A percentile compares a stretch with the other conserved stretches of the same genome.
phyloP scores from a whole-genome alignment of 2,797 vertebrate genomes.

The Molossus alvarezi region DNA sequence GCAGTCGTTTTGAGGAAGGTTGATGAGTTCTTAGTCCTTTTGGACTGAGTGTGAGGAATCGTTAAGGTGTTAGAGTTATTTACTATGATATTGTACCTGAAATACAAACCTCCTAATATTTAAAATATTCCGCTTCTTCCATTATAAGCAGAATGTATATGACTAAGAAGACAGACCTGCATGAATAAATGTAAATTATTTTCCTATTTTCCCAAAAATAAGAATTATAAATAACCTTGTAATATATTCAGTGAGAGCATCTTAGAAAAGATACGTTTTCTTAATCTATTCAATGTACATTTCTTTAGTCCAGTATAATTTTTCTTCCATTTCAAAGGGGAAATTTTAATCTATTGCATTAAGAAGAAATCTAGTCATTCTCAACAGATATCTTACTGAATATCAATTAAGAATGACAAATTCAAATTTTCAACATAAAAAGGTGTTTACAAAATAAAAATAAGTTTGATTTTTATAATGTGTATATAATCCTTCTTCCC shows the following conservation, averaged over 20 bases:
- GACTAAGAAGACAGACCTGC: constrained; percentile 63
- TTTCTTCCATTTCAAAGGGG: background rate
- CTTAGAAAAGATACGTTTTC: constrained; percentile 54
- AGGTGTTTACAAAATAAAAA: constrained; percentile 48
- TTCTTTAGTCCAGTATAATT: constrained; percentile 27
- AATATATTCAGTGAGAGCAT: constrained; percentile 25
- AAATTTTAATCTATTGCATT: background rate
- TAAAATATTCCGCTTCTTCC: constrained; percentile 55
- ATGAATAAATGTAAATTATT: constrained; percentile 82
- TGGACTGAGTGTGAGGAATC: constrained; percentile 9
- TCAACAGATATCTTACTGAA: background rate
- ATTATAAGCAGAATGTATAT: constrained; percentile 55
- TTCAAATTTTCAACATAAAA: constrained; percentile 62
- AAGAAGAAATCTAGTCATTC: background rate
- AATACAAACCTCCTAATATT: constrained; percentile 6
- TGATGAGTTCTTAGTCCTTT: background rate
- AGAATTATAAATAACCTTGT: constrained; percentile 73
- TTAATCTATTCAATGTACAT: constrained; percentile 60
- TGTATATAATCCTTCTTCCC: background rate
- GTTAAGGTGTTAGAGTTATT: constrained; percentile 60
- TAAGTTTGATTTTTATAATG: constrained; percentile 25
- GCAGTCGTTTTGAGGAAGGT: constrained; percentile 48
- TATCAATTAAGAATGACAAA: constrained; percentile 29
- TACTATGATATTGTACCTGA: constrained; percentile 67
- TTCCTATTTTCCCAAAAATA: constrained; percentile 68